Evolutionary conservation across 2,797 vertebrate genomes (phyloP).

Genomic region (Sebastes baramenuke): DNA sequence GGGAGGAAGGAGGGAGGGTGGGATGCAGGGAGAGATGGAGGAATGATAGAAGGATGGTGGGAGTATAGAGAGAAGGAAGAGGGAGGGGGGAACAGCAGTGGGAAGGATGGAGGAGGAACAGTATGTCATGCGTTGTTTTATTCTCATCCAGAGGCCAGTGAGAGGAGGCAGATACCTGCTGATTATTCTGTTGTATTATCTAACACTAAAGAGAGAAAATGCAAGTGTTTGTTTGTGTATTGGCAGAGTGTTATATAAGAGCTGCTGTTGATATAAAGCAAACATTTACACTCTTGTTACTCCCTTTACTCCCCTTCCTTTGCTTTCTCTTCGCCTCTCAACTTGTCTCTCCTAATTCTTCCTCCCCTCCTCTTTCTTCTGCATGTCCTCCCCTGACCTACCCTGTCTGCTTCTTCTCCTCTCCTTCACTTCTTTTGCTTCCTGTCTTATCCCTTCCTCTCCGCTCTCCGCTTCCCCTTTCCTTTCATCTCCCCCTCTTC

Average conservation of each 20-base stretch:
- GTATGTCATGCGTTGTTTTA: conserved; percentile 74
- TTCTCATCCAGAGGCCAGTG: conserved; percentile 79
- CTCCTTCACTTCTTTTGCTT: not conserved
- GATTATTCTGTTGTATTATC: conserved; percentile 72
- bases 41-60: conserved; percentile 59
- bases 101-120: conserved; percentile 75
- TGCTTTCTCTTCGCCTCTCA: not conserved
- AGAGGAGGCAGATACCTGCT: conserved; percentile 77
- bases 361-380: not conserved
- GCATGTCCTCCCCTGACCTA: not conserved
- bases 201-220: conserved; percentile 61
- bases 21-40: conserved; percentile 43
- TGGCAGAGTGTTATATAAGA: conserved; percentile 56
- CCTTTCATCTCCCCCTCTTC: not conserved
- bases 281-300: conserved; percentile 28
- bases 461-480: not conserved
- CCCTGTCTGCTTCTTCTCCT: not conserved
- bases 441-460: not conserved
- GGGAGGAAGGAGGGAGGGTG: conserved; percentile 9
- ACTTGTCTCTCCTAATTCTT: not conserved
- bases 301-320: not conserved
- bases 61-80: conserved; percentile 62
- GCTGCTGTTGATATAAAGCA: conserved; percentile 34
- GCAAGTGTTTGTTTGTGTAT: conserved; percentile 54
- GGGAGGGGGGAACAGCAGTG: conserved; percentile 53